Percentiles rank a stretch among this genome's conserved stretches.
Evolutionary conservation across 37 sponge, comb jelly and placozoan species (phyloP).

Genomic region (Cliona cf. orientalis): DNA sequence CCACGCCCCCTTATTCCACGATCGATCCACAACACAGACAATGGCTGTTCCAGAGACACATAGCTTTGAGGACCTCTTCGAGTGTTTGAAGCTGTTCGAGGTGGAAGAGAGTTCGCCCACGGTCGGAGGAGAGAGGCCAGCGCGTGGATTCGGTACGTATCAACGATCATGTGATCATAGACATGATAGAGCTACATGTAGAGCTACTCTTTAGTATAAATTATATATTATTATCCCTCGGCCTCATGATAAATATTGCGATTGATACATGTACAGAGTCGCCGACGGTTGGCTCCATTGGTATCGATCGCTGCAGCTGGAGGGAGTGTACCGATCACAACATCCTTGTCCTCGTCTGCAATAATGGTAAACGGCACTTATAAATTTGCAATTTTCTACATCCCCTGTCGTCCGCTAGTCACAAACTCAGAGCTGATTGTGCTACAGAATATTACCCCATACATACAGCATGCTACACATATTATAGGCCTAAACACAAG

Average conservation of each 20-base stretch:
- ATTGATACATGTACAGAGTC: not conserved
- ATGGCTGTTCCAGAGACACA: not conserved
- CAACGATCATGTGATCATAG: too few relatives aligned
- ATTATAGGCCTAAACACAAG: not conserved
- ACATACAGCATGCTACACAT: too few relatives aligned
- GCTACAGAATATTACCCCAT: too few relatives aligned
- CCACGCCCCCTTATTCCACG: not conserved
- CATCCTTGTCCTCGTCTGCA: slow-evolving; percentile 61
- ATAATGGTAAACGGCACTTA: slow-evolving; percentile 69
- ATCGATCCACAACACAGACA: not conserved
- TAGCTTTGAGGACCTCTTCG: slow-evolving; percentile 20
- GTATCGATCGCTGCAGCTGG: slow-evolving; percentile 61
- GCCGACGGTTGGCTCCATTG: not conserved
- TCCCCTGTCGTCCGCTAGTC: too few relatives aligned
- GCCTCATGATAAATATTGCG: not conserved
- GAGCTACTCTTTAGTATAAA: too few relatives aligned
- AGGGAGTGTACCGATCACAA: slow-evolving; percentile 36
- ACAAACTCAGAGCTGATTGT: too few relatives aligned
- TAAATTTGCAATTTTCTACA: too few relatives aligned
- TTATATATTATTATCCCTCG: not conserved
- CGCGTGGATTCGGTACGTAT: not conserved
- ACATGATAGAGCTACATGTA: too few relatives aligned
- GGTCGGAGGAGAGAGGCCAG: slow-evolving; percentile 46
- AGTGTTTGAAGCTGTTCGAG: slow-evolving; percentile 60
- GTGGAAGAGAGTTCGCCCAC: slow-evolving; percentile 38